phyloP scores from a whole-genome alignment of 2,113 vertebrate genomes.

The Lates calcarifer region DNA sequence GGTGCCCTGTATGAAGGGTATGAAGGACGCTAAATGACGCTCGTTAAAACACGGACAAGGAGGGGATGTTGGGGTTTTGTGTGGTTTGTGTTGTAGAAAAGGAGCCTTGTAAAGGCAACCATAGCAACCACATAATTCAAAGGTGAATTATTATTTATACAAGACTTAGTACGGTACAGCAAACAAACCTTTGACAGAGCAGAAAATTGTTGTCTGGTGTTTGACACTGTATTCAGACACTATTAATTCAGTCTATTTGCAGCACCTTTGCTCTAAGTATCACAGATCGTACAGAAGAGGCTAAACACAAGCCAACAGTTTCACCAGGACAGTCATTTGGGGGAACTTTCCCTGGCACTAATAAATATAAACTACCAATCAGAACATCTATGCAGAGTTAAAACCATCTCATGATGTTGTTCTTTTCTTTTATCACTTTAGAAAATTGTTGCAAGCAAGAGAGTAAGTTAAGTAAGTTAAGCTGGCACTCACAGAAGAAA shows the following conservation, averaged over 20 bases:
- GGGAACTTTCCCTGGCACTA: not conserved
- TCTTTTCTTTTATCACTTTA: not conserved
- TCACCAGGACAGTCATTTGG: not conserved
- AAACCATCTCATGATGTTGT: not conserved
- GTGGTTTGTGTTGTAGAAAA: slow-evolving; percentile 1
- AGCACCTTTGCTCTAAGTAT: too few relatives aligned
- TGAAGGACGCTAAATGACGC: slow-evolving; percentile 69
- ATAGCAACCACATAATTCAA: not conserved
- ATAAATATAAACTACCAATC: not conserved
- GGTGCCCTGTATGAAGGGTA: slow-evolving; percentile 46
- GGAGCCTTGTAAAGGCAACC: slow-evolving; percentile 1
- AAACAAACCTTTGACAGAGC: not conserved
- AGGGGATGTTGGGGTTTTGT: not conserved
- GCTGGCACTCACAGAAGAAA: slow-evolving; percentile 14
- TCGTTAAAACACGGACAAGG: slow-evolving; percentile 38
- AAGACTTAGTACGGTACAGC: not conserved
- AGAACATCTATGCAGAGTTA: not conserved
- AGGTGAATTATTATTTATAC: not conserved
- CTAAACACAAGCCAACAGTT: slow-evolving; percentile 16
- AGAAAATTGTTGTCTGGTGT: not conserved
- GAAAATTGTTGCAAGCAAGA: not conserved
- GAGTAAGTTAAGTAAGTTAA: too few relatives aligned
- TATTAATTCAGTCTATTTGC: not conserved
- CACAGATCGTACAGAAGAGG: not conserved
- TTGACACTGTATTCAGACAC: too few relatives aligned